phyloP scores from a whole-genome alignment of 2,888 invertebrate species.

The Odontothrips loti region DNA sequence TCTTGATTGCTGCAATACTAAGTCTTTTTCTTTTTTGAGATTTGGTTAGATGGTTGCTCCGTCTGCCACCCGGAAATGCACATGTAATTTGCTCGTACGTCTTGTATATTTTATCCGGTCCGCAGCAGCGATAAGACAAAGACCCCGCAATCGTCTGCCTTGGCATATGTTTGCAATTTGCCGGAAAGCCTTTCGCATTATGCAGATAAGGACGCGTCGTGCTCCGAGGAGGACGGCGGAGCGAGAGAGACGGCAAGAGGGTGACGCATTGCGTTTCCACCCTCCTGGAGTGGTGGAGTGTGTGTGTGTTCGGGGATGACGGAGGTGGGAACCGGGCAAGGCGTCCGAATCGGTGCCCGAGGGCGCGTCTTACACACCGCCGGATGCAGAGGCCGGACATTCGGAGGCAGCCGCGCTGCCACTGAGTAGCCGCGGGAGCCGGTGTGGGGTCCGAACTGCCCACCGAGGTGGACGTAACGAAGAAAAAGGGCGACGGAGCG shows the following conservation, averaged over 20 bases:
- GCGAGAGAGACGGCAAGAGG: not conserved
- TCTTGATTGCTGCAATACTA: too few species aligned
- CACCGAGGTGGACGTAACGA: constrained; percentile 17
- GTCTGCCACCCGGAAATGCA: too few species aligned
- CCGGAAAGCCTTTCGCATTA: too few species aligned
- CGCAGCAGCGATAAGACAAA: too few species aligned
- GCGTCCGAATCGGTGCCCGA: not conserved
- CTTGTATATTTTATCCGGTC: too few species aligned
- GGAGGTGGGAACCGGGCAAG: not conserved
- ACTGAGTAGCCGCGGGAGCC: not conserved
- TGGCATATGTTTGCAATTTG: too few species aligned
- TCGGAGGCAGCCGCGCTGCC: not conserved
- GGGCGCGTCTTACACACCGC: not conserved
- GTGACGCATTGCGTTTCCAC: not conserved
- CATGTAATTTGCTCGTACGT: too few species aligned
- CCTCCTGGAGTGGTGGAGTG: not conserved
- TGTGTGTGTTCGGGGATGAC: not conserved
- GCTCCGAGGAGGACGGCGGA: not conserved
- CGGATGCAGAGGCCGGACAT: too few species aligned
- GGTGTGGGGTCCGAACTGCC: not conserved
- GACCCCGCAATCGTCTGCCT: too few species aligned
- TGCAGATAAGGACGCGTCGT: too few species aligned
- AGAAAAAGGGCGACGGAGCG: constrained; percentile 10
- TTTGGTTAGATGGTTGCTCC: too few species aligned
- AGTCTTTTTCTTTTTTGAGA: too few species aligned